Evolutionary conservation across 1,140 invertebrate genomes (phyloP), one percentile per base, ranked within the genome.

Genomic region (Achroia grisella): DNA sequence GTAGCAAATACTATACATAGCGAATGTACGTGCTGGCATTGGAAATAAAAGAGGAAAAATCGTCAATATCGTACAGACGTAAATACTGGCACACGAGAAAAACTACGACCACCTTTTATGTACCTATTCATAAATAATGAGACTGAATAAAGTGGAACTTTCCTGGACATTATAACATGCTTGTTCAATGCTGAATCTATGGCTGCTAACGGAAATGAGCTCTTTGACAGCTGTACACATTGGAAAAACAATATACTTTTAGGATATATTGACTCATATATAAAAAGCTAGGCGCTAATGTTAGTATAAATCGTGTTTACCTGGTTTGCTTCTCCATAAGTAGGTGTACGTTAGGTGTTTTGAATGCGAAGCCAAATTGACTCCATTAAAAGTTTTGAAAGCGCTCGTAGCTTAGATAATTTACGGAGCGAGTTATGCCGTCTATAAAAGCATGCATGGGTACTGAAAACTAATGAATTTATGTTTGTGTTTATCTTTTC

Each of bases 341-440:
- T 37, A 31, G 9, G 9, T 31, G 51, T 56, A 62, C 55, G 57
- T 71, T 62, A 59, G 61, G 51, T 80, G 71, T 79, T 79, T 79
- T 77, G 73, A 81, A 81, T 81, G 67, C 69, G 65, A 61, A 52
- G 63, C 75, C 68, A 77, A 81, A 83, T 77, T 83, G 76, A 76
- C 75, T 83, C 76, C 76, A 81, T 83, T 83, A 81, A 81, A 83
- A 81, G 70, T 81, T 83, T 70, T 74, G 75, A 77, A 83, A 79
- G 76, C 73, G 67, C 64, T 80, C 72, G 65, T 69, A 73, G 76
- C 75, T 77, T 77, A 80, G 76, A 83, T 80, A 80, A 83, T 80
- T 83, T 77, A 74, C 68, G 59, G 71, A 52, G 61, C 62, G 73
- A 79, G 75, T 79, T 79, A 70, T 71, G 64, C 66, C 58, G 47